Base-by-base conservation (phyloP, 2,113 vertebrate genomes). In the Rissa tridactyla region DNA sequence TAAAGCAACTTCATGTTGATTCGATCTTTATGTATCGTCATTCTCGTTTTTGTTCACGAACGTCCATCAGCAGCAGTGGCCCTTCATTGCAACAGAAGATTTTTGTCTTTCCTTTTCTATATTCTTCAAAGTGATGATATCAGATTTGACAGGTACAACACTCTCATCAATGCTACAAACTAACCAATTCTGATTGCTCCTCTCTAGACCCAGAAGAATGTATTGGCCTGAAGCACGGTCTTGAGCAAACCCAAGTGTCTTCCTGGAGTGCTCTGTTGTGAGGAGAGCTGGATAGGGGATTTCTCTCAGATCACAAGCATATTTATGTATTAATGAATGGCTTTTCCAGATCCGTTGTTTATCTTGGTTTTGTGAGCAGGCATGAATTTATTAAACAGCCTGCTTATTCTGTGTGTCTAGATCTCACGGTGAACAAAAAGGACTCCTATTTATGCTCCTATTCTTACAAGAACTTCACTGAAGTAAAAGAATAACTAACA, bases 41-140 rank as follows among this genome's bases (percentile, higher is more conserved):
- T 82, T 86, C 9, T 29, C 1, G 0, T 6, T 62, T 47, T 44
- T 85, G 14, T 70, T 90, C 26, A 70, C 0, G 0, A 0, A 82
- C 80, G 46, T 64, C 57, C 22, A 57, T 0, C 54, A 83, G 23
- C 29, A 55, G 22, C 29, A 32, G 36, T 4, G 6, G 13, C n/a
- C 22, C 26, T 82, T 73, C 18, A 6, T 32, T 85, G 11, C 40
- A 65, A 61, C 23, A 52, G 23, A 60, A 78, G n/a, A 60, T 20
- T 72, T 90, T 82, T 57, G 7, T 29, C 19, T 85, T 91, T 92
- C 20, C 14, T 85, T 71, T 68, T 51, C 44, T 83, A 1, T 77
- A 3, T 86, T 72, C 58, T 62, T 93, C 22, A 10, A 16, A 88
- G 22, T 49, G 65, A 79, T 49, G 36, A 10, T 61, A 21, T 22